Conservation (phyloP, 2,888 invertebrate genomes). For the Pachydiplax longipennis region DNA sequence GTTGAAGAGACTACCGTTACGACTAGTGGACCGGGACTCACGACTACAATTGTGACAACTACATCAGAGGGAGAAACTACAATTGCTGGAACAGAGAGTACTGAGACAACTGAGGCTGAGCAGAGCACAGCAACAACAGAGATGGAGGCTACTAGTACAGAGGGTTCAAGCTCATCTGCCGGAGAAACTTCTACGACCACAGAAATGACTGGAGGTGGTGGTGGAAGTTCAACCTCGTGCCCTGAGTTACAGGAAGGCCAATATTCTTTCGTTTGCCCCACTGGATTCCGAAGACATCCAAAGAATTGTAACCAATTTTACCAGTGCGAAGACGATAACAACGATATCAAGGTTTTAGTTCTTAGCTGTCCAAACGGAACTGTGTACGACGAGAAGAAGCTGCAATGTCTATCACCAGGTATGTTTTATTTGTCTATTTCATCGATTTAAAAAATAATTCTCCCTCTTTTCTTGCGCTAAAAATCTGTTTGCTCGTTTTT, state of each 20-base stretch:
- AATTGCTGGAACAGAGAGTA: neutral
- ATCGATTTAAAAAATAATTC: neutral
- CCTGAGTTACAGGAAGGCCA: conserved; percentile 69
- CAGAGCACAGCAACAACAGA: conserved; percentile 49
- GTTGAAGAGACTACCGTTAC: neutral
- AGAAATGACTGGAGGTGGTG: conserved; percentile 47
- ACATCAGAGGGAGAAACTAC: neutral
- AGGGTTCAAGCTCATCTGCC: conserved; percentile 49
- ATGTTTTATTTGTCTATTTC: conserved; percentile 54
- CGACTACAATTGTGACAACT: conserved; percentile 9
- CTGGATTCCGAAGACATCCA: conserved; percentile 83
- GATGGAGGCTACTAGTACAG: conserved; percentile 37
- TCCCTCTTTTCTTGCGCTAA: neutral
- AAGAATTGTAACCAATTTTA: conserved; percentile 85
- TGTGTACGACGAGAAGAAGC: conserved; percentile 75
- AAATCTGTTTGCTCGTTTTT: conserved; percentile 40
- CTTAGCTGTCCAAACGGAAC: conserved; percentile 81
- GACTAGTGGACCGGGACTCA: conserved; percentile 44
- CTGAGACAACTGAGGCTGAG: conserved; percentile 42
- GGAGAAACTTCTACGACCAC: conserved; percentile 47
- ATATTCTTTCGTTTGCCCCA: conserved; percentile 77
- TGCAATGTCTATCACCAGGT: conserved; percentile 74
- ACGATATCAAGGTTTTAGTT: conserved; percentile 76
- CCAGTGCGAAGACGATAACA: conserved; percentile 74
- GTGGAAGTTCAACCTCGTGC: neutral